These are phyloP conservation scores for Pteruthius melanotis DNA, from an alignment of 2,113 vertebrate genomes.

Conservation along the genomic window DNA sequence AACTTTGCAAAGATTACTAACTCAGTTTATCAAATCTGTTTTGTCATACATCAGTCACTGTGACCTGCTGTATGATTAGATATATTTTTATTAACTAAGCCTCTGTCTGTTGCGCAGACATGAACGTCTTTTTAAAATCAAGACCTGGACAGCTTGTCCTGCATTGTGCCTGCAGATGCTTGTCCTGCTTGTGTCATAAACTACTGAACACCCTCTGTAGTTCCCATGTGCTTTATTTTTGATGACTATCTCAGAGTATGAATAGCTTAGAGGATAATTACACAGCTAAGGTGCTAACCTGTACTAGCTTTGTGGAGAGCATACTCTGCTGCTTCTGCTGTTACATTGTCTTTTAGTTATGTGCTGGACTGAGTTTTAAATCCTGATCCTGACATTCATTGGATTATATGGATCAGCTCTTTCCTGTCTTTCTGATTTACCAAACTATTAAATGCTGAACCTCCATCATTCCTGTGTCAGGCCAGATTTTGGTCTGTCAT, in stretches of 20 bases:
- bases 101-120: background rate
- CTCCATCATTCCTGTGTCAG: constrained; percentile 34
- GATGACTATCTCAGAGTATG: constrained; percentile 8
- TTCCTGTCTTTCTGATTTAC: constrained; percentile 56
- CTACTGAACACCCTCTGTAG: background rate
- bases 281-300: constrained; percentile 4
- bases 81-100: constrained; percentile 29
- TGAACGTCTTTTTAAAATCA: background rate
- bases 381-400: constrained; percentile 53
- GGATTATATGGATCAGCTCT: constrained; percentile 56
- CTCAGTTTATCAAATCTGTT: constrained; percentile 11
- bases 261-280: constrained; percentile 27
- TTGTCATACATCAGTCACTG: constrained; percentile 32
- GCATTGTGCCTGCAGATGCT: background rate
- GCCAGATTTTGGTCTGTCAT: constrained; percentile 51
- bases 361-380: constrained; percentile 61
- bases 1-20: constrained; percentile 27
- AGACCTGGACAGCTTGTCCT: background rate
- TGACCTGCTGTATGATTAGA: constrained; percentile 15
- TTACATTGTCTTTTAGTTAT: constrained; percentile 4
- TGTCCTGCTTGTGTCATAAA: background rate
- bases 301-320: background rate
- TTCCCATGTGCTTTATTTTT: constrained; percentile 41
- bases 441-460: constrained; percentile 57
- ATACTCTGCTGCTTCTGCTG: background rate